Base-by-base conservation (phyloP, 2,888 invertebrate species). In the Trissolcus brochymenae region DNA sequence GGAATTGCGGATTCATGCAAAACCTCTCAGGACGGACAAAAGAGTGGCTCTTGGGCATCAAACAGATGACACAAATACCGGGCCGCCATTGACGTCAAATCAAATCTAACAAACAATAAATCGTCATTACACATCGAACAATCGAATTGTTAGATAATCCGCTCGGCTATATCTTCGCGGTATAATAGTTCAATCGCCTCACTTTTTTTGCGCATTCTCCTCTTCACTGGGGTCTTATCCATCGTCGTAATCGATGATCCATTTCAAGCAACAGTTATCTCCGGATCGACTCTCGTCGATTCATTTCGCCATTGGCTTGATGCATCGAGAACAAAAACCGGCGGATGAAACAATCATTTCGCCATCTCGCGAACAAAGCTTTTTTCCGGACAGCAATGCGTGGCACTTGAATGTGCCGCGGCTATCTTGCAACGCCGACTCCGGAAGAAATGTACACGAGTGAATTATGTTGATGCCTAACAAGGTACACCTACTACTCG, bases 401-500 rank as follows among this genome's bases (percentile, higher is more conserved):
- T 62, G 76, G 66, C 76, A 72, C 71, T 68, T 54, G 60, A 70
- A 70, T 65, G 35, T 9, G 65, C 1, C 6, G 46, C 6, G 46
- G 40, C 29, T 29, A 29, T 29, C 29, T 29, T 29, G 43, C 43
- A 4, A 11, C 56, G 64, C 50, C 50, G 59, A 76, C 65, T 76
- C 76, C 65, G 70, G 65, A 76, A 76, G 70, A 71, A 53, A 65
- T 56, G 70, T 56, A 71, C 70, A 70, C 43, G 76, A 60, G 66
- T 76, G 70, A 76, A 71, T 76, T 76, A 76, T 76, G 66, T 72
- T 53, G 67, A 57, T 71, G 49, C 71, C 71, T 67, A 67, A 76
- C 71, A 71, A 76, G 76, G 71, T 76, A 71, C 76, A 76, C 71
- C 76, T 76, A 71, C 76, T 76, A 61, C 70, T 61, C 67, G 50